Base-by-base conservation (phyloP, 2,113 vertebrate species). In the Hemibagrus wyckioides region DNA sequence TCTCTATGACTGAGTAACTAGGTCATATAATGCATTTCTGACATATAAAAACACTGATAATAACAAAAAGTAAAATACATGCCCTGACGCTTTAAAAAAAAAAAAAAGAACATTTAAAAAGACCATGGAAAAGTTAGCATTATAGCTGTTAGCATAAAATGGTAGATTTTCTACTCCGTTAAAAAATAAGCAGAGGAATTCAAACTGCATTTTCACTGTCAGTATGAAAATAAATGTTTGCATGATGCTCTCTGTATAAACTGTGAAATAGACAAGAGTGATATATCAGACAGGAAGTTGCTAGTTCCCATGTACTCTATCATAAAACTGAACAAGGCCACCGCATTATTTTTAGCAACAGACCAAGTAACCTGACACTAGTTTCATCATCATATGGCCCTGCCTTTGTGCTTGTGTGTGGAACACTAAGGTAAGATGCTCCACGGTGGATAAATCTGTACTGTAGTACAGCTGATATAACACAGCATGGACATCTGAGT, bases 241-340 rank as follows among this genome's bases (percentile, higher is more conserved):
- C 17, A 9, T 52, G 44, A 59, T 63, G 28, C 50, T 56, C n/a
- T 65, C 67, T 28, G 33, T 59, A 54, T 5, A 56, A 59, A 52
- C n/a, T 86, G 25, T 54, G 44, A 57, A 80, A 84, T 23, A 19
- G 8, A 56, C 61, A 25, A 82, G 73, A 76, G 0, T 63, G 10
- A 88, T 82, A 76, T 76, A 28, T 81, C 50, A 85, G 73, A 86
- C 86, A 89, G 80, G 88, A 92, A 84, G 85, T 86, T 79, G 69
- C 77, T 85, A 73, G 84, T 89, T 87, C 85, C 59, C 86, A 80
- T 86, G 50, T 44, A 80, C 79, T 86, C 85, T 86, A 48, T 83
- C 80, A 87, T 88, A 88, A 83, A 41, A 41, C 54, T 17, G 54
- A 25, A 69, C 36, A 75, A 57, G 52, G 80, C 61, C 57, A 83